Percentiles rank a stretch among this genome's conserved stretches.
Conservation (phyloP, 2,113 vertebrate genomes). For the Oophaga pumilio region DNA sequence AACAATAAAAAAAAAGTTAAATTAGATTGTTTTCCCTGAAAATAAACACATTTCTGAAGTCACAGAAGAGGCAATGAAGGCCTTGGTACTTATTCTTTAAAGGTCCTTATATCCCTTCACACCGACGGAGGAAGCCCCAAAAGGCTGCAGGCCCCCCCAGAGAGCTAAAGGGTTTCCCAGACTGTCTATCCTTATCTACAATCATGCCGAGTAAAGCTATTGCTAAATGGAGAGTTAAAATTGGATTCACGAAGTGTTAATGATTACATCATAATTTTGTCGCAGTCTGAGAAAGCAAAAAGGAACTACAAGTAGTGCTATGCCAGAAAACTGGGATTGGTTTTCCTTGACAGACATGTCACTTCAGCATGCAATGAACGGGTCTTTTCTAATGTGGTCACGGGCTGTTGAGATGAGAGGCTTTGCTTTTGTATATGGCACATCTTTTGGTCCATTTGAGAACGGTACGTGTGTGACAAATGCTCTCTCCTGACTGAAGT, state of each 20-base stretch:
- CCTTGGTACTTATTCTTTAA: slow-evolving; percentile 76
- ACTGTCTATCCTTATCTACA: slow-evolving; percentile 86
- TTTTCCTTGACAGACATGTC: slow-evolving; percentile 75
- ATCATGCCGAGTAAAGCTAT: slow-evolving; percentile 89
- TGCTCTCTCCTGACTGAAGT: slow-evolving; percentile 82
- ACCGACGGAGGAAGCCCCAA: slow-evolving; percentile 4
- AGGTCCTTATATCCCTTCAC: slow-evolving; percentile 76
- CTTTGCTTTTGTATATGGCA: slow-evolving; percentile 88
- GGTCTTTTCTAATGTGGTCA: slow-evolving; percentile 79
- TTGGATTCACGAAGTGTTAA: slow-evolving; percentile 83
- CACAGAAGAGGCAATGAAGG: slow-evolving; percentile 72
- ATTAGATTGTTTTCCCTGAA: slow-evolving; percentile 84
- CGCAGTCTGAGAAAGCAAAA: slow-evolving; percentile 85
- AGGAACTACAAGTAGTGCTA: slow-evolving; percentile 89
- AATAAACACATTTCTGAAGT: slow-evolving; percentile 75
- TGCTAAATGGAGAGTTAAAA: slow-evolving; percentile 81
- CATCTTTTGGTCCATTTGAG: slow-evolving; percentile 90
- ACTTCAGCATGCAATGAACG: slow-evolving; percentile 86
- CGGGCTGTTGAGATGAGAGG: slow-evolving; percentile 80
- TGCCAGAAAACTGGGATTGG: slow-evolving; percentile 71
- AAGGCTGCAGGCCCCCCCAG: not conserved
- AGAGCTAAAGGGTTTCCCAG: slow-evolving; percentile 63
- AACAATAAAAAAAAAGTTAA: slow-evolving; percentile 74
- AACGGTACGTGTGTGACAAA: slow-evolving; percentile 78
- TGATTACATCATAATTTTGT: slow-evolving; percentile 80